Percentiles rank a stretch among this genome's conserved stretches.
Conservation (phyloP, 1,140 invertebrate species). For the Trinorchestia longiramus region DNA sequence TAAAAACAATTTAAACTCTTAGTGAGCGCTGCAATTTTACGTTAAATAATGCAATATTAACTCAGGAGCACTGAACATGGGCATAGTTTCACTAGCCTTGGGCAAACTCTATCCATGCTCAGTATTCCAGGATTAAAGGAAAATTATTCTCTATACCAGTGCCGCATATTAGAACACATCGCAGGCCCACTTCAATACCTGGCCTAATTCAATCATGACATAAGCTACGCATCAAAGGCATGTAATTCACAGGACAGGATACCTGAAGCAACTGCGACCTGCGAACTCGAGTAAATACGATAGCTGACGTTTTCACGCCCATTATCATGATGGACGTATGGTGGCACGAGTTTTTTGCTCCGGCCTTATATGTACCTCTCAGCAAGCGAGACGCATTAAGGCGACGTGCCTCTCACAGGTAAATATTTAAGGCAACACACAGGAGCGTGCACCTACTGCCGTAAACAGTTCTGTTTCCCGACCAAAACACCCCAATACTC, state of each 20-base stretch:
- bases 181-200: background rate
- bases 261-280: background rate
- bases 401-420: background rate
- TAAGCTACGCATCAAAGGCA: background rate
- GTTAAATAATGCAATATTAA: no score
- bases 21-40: background rate
- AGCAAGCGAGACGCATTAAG: background rate
- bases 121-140: no score
- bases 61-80: no score
- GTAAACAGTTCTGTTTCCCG: background rate
- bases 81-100: no score
- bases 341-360: background rate
- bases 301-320: background rate
- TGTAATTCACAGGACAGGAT: background rate
- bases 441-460: background rate
- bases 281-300: background rate
- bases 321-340: background rate
- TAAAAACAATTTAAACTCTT: background rate
- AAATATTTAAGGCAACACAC: slow-evolving; percentile 32
- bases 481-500: slow-evolving; percentile 21
- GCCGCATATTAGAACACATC: background rate
- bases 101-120: no score
- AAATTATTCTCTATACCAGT: background rate
- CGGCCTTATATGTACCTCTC: background rate
- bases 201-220: background rate